Conservation (phyloP, 2,113 vertebrate species). For the Bufo gargarizans region DNA sequence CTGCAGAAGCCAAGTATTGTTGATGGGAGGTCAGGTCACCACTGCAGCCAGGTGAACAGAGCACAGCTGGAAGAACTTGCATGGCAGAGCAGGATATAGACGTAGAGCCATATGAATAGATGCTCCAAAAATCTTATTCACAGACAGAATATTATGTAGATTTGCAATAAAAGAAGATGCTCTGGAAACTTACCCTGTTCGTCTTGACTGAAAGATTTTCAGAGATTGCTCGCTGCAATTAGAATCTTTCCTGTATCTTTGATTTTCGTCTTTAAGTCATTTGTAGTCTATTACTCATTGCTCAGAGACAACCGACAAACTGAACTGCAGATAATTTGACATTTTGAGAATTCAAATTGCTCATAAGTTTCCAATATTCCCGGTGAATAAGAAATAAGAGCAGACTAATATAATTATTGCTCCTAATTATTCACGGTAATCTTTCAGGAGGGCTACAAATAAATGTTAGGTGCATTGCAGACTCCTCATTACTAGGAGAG, state of each 20-base stretch:
- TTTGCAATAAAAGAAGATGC: background rate
- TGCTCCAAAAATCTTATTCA: background rate
- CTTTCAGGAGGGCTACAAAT: conserved; percentile 5
- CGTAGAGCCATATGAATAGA: no score
- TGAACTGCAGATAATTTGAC: background rate
- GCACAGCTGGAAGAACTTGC: no score
- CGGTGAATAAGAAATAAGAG: background rate
- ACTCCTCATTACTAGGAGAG: conserved; percentile 1
- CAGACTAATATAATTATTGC: conserved; percentile 2
- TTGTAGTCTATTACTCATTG: background rate
- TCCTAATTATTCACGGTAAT: conserved; percentile 33
- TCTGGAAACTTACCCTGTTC: background rate
- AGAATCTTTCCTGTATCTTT: background rate
- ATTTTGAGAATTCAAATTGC: background rate
- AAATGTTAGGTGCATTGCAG: background rate
- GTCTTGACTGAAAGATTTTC: background rate
- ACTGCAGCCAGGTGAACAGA: no score
- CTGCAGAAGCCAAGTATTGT: no score
- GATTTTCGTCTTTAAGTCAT: background rate
- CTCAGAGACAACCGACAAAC: background rate
- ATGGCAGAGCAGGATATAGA: no score
- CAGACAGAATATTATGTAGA: background rate
- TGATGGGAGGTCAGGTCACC: no score
- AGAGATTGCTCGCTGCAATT: background rate
- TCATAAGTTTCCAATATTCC: background rate